Evolutionary conservation across 2,888 invertebrate species (phyloP), one percentile per base, ranked within the genome.

Genomic region (Graphium colonna): DNA sequence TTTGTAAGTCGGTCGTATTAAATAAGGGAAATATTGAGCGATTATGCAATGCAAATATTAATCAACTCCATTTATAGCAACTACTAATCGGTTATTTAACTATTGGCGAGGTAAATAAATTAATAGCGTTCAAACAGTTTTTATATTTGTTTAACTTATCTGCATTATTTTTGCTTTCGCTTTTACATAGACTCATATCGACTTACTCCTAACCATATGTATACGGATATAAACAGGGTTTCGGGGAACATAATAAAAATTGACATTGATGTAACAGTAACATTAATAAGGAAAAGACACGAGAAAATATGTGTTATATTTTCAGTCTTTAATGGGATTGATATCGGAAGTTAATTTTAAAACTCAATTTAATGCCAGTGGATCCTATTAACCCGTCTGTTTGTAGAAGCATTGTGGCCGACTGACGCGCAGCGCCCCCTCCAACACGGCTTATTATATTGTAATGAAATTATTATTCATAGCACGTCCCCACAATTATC

Each of bases 391-490:
- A 62, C 60, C 60, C 57, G 61, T 67, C 61, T 75, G 71, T 76
- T 77, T 71, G 73, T 61, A 47, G 59, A 70, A 65, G 62, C 57
- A 52, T 59, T 66, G 64, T 58, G 62, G 66, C 61, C 62, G 60
- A 52, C 56, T 59, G 47, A 56, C 44, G 48, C 46, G 50, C 40
- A 49, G 48, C 44, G 47, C 18, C 51, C 46, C 43, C 31, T 39
- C 47, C 26, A 44, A 44, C 40, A 33, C 44, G 43, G 51, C 48
- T 56, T 56, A 52, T 53, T 50, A 49, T 52, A 33, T 45, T 49
- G 40, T 48, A 69, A 73, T 72, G 60, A 68, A 73, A 76, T 79
- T 78, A 77, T 71, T 80, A 82, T 79, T 78, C 76, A 79, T 69
- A 68, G 68, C 75, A 75, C 73, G 75, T 75, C 65, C 59, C 64